These are phyloP conservation scores for Iguana delicatissima DNA, from an alignment of 2,797 vertebrate genomes.

Conservation along the genomic window DNA sequence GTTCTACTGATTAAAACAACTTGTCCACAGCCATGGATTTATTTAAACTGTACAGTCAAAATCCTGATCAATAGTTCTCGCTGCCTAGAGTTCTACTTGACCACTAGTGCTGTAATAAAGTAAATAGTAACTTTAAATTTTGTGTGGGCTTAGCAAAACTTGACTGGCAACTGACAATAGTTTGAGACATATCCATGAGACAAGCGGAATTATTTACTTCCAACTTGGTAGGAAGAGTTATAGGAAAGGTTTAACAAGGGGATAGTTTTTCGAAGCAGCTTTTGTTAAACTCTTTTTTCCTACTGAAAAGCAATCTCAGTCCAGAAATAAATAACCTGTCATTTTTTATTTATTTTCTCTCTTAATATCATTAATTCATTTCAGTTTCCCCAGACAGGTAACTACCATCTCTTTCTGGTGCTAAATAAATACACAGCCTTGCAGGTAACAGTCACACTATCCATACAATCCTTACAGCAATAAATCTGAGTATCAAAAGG, in stretches of 20 bases:
- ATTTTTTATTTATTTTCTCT: slow-evolving; percentile 11
- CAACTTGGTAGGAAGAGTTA: slow-evolving; percentile 18
- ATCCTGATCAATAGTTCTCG: background rate
- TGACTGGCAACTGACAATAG: background rate
- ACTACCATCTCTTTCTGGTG: background rate
- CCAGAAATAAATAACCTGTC: slow-evolving; percentile 8
- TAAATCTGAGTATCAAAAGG: background rate
- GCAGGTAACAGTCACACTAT: background rate
- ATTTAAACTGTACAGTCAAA: background rate
- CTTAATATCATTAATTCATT: slow-evolving; percentile 10
- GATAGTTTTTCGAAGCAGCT: background rate
- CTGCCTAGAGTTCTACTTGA: background rate
- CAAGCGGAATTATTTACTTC: background rate
- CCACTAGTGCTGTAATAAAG: background rate
- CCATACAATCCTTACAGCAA: background rate
- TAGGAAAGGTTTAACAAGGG: fast-evolving
- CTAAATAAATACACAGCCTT: background rate
- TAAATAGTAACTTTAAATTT: slow-evolving; percentile 5
- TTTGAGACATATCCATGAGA: background rate
- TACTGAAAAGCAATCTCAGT: background rate
- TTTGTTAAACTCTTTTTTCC: background rate
- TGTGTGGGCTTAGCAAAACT: background rate
- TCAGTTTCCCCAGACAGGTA: background rate
- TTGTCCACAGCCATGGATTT: background rate
- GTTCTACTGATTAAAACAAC: background rate